phyloP scores from a whole-genome alignment of 1,140 invertebrate genomes.

The Leptinotarsa lineolata region DNA sequence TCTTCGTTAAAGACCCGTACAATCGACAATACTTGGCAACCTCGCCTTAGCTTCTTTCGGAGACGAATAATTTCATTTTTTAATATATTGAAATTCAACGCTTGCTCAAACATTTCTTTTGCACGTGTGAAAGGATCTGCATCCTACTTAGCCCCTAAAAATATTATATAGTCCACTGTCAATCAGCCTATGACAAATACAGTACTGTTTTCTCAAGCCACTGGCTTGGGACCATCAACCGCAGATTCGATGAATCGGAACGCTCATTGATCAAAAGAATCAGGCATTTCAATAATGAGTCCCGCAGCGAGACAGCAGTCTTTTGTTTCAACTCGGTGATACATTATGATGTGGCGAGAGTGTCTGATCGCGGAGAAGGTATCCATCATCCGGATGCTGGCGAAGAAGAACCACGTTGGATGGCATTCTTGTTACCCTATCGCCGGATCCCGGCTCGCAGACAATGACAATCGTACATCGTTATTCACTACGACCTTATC shows the following conservation, averaged over 20 bases:
- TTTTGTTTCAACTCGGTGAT: conserved; percentile 2
- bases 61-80: no score
- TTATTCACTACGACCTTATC: conserved; percentile 25
- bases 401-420: conserved; percentile 10
- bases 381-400: conserved; percentile 17
- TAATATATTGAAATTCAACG: no score
- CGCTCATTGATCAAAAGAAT: not conserved
- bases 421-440: conserved; percentile 19
- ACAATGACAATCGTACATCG: conserved; percentile 27
- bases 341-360: conserved; percentile 1
- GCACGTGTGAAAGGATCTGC: no score
- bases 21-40: no score
- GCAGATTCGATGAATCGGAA: not conserved
- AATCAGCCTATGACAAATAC: no score
- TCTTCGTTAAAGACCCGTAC: no score
- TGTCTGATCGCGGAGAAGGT: conserved; percentile 1
- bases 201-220: no score
- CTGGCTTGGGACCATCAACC: no score
- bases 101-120: no score
- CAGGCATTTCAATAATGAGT: not conserved
- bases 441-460: conserved; percentile 15
- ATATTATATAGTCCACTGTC: no score
- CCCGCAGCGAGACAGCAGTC: conserved; percentile 27
- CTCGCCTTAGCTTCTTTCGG: no score
- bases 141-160: no score